phyloP scores from a whole-genome alignment of 2,888 invertebrate species.

The Linyphia triangularis region DNA sequence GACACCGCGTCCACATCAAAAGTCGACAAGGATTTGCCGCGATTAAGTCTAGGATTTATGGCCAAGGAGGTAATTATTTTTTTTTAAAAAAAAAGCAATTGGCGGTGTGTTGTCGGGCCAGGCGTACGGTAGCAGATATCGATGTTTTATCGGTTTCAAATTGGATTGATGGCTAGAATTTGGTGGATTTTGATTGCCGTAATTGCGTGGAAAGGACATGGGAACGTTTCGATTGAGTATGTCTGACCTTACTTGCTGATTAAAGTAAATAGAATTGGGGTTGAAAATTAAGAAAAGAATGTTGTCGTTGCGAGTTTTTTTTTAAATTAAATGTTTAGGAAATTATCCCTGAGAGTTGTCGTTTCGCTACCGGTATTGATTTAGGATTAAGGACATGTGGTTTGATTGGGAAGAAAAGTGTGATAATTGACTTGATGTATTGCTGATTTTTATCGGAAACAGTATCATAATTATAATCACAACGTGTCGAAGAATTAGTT shows the following conservation, averaged over 20 bases:
- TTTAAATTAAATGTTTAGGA: too few relatives aligned
- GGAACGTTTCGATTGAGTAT: not conserved
- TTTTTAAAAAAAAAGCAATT: not conserved
- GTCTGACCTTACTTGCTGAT: not conserved
- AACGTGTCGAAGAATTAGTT: too few relatives aligned
- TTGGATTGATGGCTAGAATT: not conserved
- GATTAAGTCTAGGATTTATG: constrained; percentile 15
- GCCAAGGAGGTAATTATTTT: not conserved
- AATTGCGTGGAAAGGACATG: not conserved
- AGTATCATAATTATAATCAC: too few relatives aligned
- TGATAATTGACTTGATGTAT: too few relatives aligned
- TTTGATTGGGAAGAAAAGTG: too few relatives aligned
- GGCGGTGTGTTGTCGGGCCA: not conserved
- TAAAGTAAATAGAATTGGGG: not conserved
- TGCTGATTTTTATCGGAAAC: too few relatives aligned
- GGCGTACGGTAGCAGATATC: not conserved
- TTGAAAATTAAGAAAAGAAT: not conserved
- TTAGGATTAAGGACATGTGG: too few relatives aligned
- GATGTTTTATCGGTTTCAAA: too few relatives aligned
- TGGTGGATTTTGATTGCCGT: not conserved
- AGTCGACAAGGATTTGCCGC: constrained; percentile 8
- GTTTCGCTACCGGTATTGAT: too few relatives aligned
- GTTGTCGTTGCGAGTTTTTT: not conserved
- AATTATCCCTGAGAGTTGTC: too few relatives aligned
- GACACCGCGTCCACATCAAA: constrained; percentile 3